Conservation (phyloP, 2,888 invertebrate species). For the Octonoba sinensis region DNA sequence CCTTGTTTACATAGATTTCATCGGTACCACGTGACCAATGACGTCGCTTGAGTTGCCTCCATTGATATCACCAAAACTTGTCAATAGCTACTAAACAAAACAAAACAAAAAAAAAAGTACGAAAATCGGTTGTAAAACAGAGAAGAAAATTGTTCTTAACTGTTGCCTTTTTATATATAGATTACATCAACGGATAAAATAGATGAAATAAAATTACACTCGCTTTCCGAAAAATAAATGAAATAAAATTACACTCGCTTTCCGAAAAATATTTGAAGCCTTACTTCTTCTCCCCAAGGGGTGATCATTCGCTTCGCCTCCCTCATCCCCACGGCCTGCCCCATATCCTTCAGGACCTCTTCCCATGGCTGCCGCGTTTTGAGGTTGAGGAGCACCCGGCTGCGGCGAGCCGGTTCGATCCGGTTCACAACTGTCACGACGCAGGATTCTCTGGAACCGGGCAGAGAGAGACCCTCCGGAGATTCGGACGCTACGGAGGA, state of each 20-base stretch:
- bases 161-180: no score
- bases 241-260: background rate
- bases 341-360: slow-evolving; percentile 92
- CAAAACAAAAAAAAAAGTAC: no score
- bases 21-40: no score
- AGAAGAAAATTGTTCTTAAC: no score
- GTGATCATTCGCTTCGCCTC: slow-evolving; percentile 93
- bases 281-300: slow-evolving; percentile 90
- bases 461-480: slow-evolving; percentile 73
- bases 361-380: slow-evolving; percentile 94
- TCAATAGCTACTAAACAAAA: no score
- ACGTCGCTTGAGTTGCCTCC: no score
- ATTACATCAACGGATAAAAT: no score
- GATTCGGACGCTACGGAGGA: background rate
- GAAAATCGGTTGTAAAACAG: no score
- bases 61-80: no score
- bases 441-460: slow-evolving; percentile 80
- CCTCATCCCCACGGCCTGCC: slow-evolving; percentile 91
- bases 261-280: slow-evolving; percentile 61
- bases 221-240: no score
- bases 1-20: no score
- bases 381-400: slow-evolving; percentile 90
- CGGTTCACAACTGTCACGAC: slow-evolving; percentile 95
- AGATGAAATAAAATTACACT: no score
- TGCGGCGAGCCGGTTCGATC: slow-evolving; percentile 90